A percentile compares a stretch with the other conserved stretches of the same genome.
These are phyloP conservation scores for Lepidurus couesii DNA, from an alignment of 1,140 invertebrate genomes.

Conservation along the genomic window DNA sequence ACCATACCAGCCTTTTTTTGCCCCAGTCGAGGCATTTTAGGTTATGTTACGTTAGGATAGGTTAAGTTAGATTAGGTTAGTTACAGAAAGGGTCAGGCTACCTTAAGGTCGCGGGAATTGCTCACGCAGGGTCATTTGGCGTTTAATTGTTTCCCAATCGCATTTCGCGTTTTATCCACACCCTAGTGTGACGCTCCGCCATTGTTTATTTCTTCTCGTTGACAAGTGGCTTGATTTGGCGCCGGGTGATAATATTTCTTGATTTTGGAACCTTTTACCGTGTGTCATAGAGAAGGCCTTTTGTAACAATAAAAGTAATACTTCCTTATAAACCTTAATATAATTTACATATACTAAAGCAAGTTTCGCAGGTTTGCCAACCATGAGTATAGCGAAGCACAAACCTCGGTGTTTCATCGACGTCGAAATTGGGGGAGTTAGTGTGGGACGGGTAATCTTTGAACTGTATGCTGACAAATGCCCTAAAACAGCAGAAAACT, in stretches of 20 bases:
- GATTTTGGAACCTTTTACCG: too few species aligned
- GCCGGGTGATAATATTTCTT: neutral
- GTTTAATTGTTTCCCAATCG: neutral
- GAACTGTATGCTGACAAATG: slow-evolving; percentile 88
- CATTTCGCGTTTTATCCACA: neutral
- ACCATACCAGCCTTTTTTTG: too few species aligned
- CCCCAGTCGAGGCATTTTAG: too few species aligned
- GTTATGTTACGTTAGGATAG: too few species aligned
- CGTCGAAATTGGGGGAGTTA: slow-evolving; percentile 79
- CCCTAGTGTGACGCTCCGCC: neutral
- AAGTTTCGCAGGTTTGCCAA: neutral
- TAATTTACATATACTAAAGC: too few species aligned
- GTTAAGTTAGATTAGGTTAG: too few species aligned
- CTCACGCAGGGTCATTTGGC: neutral
- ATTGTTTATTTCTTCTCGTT: neutral
- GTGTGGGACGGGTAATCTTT: slow-evolving; percentile 84
- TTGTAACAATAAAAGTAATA: too few species aligned
- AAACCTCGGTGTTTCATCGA: slow-evolving; percentile 78
- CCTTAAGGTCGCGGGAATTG: too few species aligned
- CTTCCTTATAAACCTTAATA: too few species aligned
- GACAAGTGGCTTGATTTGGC: neutral
- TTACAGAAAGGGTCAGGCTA: too few species aligned
- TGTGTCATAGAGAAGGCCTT: too few species aligned
- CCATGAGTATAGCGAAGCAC: slow-evolving; percentile 27
- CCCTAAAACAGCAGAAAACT: slow-evolving; percentile 92